Percentiles rank a stretch among this genome's conserved stretches.
Evolutionary conservation across 2,888 invertebrate species (phyloP).

Genomic region (Callosobruchus maculatus): DNA sequence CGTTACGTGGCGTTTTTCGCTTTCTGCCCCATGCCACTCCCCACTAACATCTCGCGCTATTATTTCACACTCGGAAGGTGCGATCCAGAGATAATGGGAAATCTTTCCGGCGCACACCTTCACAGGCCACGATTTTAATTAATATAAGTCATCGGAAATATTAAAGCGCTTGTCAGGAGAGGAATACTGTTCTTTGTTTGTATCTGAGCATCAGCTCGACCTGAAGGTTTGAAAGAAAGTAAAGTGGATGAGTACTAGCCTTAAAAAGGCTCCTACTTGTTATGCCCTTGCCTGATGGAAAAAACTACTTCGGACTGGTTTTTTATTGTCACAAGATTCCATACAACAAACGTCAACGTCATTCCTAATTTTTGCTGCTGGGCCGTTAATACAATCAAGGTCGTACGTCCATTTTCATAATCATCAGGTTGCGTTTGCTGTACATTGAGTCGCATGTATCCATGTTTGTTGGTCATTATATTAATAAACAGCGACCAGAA

Average conservation of each 20-base stretch:
- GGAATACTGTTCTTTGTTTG: neutral
- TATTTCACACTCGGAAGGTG: constrained; percentile 25
- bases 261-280: no score
- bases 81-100: constrained; percentile 30
- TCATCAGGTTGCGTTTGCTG: no score
- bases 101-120: constrained; percentile 34
- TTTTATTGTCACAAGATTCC: no score
- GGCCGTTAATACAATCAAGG: no score
- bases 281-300: no score
- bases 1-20: constrained; percentile 39
- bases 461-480: no score
- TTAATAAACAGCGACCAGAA: no score
- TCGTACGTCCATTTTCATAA: no score
- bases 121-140: constrained; percentile 30
- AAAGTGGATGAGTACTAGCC: neutral
- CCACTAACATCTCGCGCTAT: constrained; percentile 31
- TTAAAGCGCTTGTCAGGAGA: neutral
- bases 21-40: constrained; percentile 43
- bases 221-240: neutral
- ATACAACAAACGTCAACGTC: no score
- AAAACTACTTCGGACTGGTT: no score
- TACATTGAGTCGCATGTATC: no score
- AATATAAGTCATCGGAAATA: constrained; percentile 19
- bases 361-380: no score
- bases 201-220: neutral